phyloP scores from a whole-genome alignment of 2,888 invertebrate species.

The Thysanoteuthis rhombus region DNA sequence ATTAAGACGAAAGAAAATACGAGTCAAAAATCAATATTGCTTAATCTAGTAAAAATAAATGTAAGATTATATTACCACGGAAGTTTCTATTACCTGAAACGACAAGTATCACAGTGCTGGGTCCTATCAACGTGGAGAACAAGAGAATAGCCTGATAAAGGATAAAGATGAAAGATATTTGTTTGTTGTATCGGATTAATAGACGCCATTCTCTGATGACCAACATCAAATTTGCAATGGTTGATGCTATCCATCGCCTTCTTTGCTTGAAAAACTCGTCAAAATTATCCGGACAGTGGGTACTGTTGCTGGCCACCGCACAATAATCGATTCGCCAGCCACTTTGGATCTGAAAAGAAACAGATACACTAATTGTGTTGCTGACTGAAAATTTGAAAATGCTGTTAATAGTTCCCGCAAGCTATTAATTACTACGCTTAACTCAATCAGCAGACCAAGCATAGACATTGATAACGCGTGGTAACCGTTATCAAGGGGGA shows the following conservation, averaged over 20 bases:
- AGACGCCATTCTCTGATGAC: conserved; percentile 51
- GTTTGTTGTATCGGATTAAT: conserved; percentile 49
- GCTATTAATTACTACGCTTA: no score
- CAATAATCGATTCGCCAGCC: conserved; percentile 65
- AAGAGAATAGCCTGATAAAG: conserved; percentile 58
- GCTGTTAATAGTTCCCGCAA: no score
- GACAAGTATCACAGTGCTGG: conserved; percentile 53
- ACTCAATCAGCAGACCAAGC: no score
- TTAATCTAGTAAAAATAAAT: no score
- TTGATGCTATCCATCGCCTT: conserved; percentile 62
- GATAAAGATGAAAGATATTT: conserved; percentile 55
- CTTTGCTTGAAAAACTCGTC: conserved; percentile 65
- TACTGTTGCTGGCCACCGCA: conserved; percentile 60
- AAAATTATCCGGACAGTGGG: conserved; percentile 62
- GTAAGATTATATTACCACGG: no score
- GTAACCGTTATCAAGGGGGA: no score
- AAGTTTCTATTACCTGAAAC: conserved; percentile 46
- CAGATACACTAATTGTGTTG: no score
- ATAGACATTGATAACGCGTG: no score
- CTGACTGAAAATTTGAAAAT: no score
- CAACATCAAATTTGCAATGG: conserved; percentile 56
- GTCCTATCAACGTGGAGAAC: conserved; percentile 57
- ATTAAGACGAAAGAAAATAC: no score
- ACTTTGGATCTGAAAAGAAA: conserved; percentile 49
- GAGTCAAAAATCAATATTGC: no score